Conservation (phyloP, 1,140 invertebrate genomes). For the Lerema accius region DNA sequence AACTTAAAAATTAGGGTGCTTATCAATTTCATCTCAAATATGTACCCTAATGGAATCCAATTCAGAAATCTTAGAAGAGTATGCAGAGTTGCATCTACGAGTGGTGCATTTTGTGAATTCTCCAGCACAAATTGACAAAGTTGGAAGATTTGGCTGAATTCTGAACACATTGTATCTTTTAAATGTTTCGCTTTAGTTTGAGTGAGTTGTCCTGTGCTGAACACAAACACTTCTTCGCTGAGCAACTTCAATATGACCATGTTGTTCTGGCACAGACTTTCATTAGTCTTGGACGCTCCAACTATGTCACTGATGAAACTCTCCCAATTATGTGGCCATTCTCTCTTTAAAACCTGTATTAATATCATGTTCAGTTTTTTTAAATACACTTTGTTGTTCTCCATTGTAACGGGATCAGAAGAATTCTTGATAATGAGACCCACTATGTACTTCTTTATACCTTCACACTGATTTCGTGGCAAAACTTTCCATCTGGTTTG, state of each 20-base stretch:
- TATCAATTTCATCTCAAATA: conserved; percentile 99
- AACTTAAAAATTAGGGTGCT: conserved; percentile 98
- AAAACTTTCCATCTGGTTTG: conserved; percentile 99
- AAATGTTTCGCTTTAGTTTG: conserved; percentile 99
- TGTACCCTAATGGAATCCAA: conserved; percentile 99
- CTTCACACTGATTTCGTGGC: conserved; percentile 99
- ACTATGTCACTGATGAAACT: conserved; percentile 99
- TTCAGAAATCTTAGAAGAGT: conserved; percentile 98
- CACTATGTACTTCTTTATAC: conserved; percentile 99
- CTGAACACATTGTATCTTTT: conserved; percentile 99
- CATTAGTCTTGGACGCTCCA: conserved; percentile 99
- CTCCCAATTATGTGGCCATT: conserved; percentile 99
- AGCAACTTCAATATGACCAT: conserved; percentile 99
- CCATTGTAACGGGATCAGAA: conserved; percentile 94
- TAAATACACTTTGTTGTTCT: conserved; percentile 97
- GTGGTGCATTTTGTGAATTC: conserved; percentile 97
- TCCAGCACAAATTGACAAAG: conserved; percentile 99
- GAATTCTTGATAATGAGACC: conserved; percentile 99
- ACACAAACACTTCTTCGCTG: conserved; percentile 99
- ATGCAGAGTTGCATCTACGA: conserved; percentile 97
- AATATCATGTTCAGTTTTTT: conserved; percentile 99
- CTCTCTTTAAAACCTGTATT: conserved; percentile 98
- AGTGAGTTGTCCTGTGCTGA: conserved; percentile 98
- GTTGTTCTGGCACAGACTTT: conserved; percentile 99
- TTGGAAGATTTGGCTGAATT: conserved; percentile 99